These are phyloP conservation scores for Prosapia bicincta DNA, from an alignment of 2,888 invertebrate species.

Conservation along the genomic window DNA sequence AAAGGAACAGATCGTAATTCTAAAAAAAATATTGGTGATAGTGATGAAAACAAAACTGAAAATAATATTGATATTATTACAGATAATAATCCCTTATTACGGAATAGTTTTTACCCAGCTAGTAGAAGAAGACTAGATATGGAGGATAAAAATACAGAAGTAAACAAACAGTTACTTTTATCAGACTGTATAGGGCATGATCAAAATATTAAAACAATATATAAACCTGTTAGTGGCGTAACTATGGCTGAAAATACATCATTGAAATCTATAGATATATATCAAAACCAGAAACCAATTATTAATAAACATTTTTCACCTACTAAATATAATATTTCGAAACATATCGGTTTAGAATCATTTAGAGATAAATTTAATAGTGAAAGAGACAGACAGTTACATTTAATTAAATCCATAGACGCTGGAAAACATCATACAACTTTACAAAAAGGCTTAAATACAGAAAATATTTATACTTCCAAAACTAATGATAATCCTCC, in stretches of 20 bases:
- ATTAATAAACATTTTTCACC: neutral
- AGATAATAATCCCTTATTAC: too few relatives aligned
- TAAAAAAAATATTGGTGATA: neutral
- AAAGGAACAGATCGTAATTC: conserved; percentile 35
- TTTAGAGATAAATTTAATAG: neutral
- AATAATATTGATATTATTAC: too few relatives aligned
- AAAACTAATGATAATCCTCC: neutral
- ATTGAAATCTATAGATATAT: neutral
- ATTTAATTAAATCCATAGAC: neutral
- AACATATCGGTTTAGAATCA: neutral
- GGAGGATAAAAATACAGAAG: neutral
- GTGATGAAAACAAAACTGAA: neutral
- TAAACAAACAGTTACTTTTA: neutral
- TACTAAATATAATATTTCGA: neutral
- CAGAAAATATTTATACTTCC: neutral
- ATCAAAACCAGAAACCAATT: neutral
- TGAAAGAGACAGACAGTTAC: neutral
- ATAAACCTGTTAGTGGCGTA: neutral
- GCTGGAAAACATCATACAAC: neutral
- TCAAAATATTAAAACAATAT: neutral
- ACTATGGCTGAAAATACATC: neutral
- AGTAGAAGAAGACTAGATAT: neutral
- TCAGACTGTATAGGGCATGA: neutral
- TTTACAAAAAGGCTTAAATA: neutral
- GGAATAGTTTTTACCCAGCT: too few relatives aligned